phyloP scores from a whole-genome alignment of 1,140 invertebrate genomes.

The Danaus plexippus region DNA sequence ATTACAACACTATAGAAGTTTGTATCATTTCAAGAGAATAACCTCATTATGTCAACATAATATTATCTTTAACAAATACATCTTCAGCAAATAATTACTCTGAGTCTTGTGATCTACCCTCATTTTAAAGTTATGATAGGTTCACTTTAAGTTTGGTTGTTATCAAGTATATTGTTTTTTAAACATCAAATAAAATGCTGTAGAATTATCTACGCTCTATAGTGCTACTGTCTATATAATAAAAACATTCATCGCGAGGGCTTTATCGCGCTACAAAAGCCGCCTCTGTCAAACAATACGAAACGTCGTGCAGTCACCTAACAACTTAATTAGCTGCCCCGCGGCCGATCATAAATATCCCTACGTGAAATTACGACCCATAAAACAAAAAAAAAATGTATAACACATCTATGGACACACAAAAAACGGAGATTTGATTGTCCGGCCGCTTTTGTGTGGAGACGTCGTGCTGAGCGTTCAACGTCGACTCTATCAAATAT shows the following conservation, averaged over 20 bases:
- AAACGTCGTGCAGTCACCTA: constrained; percentile 49
- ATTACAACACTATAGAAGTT: too few relatives aligned
- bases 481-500: constrained; percentile 15
- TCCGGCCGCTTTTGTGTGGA: constrained; percentile 58
- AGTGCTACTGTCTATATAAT: constrained; percentile 52
- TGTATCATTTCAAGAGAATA: too few relatives aligned
- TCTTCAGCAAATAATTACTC: too few relatives aligned
- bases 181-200: too few relatives aligned
- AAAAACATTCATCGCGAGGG: constrained; percentile 41
- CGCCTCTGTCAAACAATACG: constrained; percentile 56
- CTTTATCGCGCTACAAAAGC: constrained; percentile 51
- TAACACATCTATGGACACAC: constrained; percentile 67
- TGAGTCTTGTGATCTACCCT: too few relatives aligned
- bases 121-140: too few relatives aligned
- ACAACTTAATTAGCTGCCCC: constrained; percentile 69
- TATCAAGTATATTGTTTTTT: too few relatives aligned
- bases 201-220: constrained; percentile 7
- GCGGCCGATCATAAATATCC: constrained; percentile 65
- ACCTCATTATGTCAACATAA: too few relatives aligned
- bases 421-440: constrained; percentile 65
- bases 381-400: constrained; percentile 68
- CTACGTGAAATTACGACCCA: constrained; percentile 68
- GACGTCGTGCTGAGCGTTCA: constrained; percentile 52
- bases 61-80: too few relatives aligned
- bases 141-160: too few relatives aligned